Evolutionary conservation across 2,888 invertebrate genomes (phyloP).

Genomic region (Lomographa bimaculata): DNA sequence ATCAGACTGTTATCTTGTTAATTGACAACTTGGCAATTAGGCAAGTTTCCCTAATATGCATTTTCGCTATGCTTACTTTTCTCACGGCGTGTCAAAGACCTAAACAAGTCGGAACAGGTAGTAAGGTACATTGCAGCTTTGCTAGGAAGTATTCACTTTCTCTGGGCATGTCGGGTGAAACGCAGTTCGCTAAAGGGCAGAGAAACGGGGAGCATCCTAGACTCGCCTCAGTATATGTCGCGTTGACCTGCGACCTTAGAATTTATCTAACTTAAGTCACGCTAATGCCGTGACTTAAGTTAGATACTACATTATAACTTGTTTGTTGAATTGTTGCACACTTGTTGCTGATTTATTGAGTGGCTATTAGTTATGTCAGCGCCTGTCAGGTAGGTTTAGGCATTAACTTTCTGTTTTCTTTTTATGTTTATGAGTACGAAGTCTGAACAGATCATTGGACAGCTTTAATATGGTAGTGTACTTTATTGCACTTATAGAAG

Average conservation of each 20-base stretch:
- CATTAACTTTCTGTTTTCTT: slow-evolving; percentile 11
- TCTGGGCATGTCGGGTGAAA: slow-evolving; percentile 44
- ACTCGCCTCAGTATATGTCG: slow-evolving; percentile 42
- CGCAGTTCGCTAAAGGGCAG: slow-evolving; percentile 62
- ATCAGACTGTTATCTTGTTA: background rate
- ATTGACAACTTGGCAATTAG: slow-evolving; percentile 1
- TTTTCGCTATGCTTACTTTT: slow-evolving; percentile 41
- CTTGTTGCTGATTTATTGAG: slow-evolving; percentile 6
- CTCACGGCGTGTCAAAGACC: slow-evolving; percentile 46
- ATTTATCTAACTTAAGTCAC: slow-evolving; percentile 24
- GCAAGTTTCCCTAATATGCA: slow-evolving; percentile 19
- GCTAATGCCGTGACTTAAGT: background rate
- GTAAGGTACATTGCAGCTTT: slow-evolving; percentile 34
- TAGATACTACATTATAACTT: slow-evolving; percentile 5
- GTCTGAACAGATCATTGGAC: no score
- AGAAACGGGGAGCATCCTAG: slow-evolving; percentile 57
- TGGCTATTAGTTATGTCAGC: slow-evolving; percentile 3
- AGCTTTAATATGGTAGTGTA: no score
- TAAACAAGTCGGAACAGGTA: slow-evolving; percentile 52
- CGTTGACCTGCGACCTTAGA: slow-evolving; percentile 52
- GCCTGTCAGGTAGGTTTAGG: slow-evolving; percentile 8
- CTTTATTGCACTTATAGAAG: no score
- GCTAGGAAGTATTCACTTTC: slow-evolving; percentile 61
- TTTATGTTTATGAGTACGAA: background rate
- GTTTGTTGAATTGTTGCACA: slow-evolving; percentile 11